Evolutionary conservation across 2,888 invertebrate species (phyloP).

Genomic region (Cephus spinipes): DNA sequence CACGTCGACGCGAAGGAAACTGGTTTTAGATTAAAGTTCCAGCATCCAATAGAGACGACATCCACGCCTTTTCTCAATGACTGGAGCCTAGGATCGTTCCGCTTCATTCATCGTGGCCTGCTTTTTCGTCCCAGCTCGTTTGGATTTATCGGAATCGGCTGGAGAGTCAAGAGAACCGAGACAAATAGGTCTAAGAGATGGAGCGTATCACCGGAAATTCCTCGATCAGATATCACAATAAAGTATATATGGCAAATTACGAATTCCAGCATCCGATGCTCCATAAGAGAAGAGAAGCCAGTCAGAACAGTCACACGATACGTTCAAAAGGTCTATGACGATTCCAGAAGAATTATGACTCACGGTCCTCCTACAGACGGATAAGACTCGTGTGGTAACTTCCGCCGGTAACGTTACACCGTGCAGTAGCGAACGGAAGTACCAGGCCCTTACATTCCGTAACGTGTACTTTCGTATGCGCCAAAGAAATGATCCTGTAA

Average conservation of each 20-base stretch:
- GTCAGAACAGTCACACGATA: no score
- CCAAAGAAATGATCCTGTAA: no score
- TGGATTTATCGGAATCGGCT: not conserved
- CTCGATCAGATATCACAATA: not conserved
- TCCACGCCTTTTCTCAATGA: not conserved
- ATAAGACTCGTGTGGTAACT: not conserved
- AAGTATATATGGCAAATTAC: no score
- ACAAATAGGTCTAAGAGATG: not conserved
- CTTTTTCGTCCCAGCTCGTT: not conserved
- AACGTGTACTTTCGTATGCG: no score
- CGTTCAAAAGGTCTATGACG: no score
- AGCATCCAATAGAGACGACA: not conserved
- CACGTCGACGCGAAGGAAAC: not conserved
- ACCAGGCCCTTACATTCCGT: no score
- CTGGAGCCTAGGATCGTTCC: slow-evolving; percentile 7
- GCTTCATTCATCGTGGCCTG: slow-evolving; percentile 28
- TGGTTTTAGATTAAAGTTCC: not conserved
- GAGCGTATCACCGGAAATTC: not conserved
- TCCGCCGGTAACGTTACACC: not conserved
- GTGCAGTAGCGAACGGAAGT: not conserved
- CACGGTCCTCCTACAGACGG: not conserved
- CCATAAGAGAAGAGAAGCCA: no score
- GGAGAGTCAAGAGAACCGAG: not conserved
- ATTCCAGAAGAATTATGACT: not conserved
- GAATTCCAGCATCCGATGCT: not conserved